phyloP scores from a whole-genome alignment of 2,888 invertebrate species.

The Chloroclystis v-ata region DNA sequence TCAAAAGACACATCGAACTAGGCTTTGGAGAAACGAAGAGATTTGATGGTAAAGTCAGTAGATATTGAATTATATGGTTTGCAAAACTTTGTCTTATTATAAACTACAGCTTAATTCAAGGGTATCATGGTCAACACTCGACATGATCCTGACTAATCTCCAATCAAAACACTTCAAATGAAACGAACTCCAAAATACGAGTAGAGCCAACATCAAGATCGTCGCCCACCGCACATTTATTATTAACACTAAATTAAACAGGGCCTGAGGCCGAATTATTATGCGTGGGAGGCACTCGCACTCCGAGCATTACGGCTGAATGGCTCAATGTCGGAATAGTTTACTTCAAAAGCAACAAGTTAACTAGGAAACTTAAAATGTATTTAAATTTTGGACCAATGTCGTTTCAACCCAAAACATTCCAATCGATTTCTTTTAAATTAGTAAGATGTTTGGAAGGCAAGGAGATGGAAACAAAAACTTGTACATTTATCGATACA shows the following conservation, averaged over 20 bases:
- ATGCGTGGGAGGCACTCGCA: slow-evolving; percentile 26
- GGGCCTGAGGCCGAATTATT: slow-evolving; percentile 23
- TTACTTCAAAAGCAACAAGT: neutral
- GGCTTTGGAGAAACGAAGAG: too few species aligned
- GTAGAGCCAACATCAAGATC: slow-evolving; percentile 16
- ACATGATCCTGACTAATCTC: neutral
- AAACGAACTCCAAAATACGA: slow-evolving; percentile 13
- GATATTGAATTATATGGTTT: too few species aligned
- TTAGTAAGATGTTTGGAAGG: too few species aligned
- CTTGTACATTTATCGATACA: too few species aligned
- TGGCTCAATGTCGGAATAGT: slow-evolving; percentile 2
- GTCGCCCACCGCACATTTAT: slow-evolving; percentile 29
- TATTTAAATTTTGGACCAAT: neutral
- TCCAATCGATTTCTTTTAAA: too few species aligned
- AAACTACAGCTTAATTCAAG: too few species aligned
- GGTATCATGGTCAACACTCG: too few species aligned
- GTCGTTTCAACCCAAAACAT: too few species aligned
- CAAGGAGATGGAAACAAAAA: too few species aligned
- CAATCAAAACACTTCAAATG: slow-evolving; percentile 12
- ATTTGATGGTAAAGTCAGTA: too few species aligned
- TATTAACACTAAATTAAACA: slow-evolving; percentile 30
- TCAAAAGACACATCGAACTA: neutral
- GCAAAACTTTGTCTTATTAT: too few species aligned
- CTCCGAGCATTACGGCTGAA: slow-evolving; percentile 1
- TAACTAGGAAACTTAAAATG: neutral